Conservation (phyloP, 2,797 vertebrate genomes). For the Hydrocynus forskahlii region DNA sequence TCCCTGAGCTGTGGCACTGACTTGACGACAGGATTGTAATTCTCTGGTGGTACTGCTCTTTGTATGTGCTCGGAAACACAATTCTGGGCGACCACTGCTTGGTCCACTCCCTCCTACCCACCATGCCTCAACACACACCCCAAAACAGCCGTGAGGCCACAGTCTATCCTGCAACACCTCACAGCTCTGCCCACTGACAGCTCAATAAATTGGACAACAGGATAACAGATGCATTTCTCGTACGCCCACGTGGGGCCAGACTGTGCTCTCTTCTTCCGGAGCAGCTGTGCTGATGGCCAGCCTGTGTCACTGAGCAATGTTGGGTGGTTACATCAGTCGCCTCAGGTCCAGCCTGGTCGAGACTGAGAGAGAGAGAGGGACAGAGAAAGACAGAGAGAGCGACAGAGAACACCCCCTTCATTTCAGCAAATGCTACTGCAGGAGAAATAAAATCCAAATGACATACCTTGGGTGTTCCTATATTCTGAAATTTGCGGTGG, state of each 20-base stretch:
- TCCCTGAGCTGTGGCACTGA: neutral
- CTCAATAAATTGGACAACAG: constrained; percentile 76
- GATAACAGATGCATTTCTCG: constrained; percentile 73
- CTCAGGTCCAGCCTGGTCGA: neutral
- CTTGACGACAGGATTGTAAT: neutral
- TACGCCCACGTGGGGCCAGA: constrained; percentile 57
- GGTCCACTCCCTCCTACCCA: neutral
- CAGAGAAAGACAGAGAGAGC: too few relatives aligned
- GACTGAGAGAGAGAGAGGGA: neutral
- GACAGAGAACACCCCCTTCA: too few relatives aligned
- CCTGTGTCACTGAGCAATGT: neutral
- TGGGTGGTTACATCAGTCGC: constrained; percentile 4
- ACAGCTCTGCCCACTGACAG: constrained; percentile 66
- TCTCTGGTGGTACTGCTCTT: neutral
- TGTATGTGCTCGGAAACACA: neutral
- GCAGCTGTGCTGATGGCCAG: constrained; percentile 11
- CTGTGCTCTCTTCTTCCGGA: constrained; percentile 40
- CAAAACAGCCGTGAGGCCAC: neutral
- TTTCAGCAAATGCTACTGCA: too few relatives aligned
- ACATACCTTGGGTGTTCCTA: too few relatives aligned
- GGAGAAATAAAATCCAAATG: too few relatives aligned
- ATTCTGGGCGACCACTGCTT: neutral
- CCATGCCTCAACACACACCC: neutral
- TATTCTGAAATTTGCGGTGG: too few relatives aligned
- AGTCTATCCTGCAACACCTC: neutral